Conservation (phyloP, 1,140 invertebrate species). For the Rhizoglyphus robini region DNA sequence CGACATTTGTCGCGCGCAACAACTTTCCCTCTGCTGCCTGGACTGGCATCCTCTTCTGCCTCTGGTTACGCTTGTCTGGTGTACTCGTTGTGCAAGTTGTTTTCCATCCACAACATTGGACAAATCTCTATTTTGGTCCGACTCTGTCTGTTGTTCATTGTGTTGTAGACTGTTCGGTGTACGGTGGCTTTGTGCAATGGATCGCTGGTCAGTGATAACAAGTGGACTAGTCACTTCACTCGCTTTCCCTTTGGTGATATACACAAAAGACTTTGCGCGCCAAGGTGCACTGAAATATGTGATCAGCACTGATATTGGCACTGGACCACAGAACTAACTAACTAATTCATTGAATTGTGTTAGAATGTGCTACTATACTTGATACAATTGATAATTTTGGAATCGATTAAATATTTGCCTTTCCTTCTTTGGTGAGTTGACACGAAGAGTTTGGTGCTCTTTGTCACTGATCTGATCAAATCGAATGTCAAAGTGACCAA, state of each 20-base stretch:
- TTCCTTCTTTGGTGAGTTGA: no score
- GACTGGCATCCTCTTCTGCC: constrained; percentile 88
- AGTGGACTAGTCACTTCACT: not conserved
- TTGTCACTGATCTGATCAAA: no score
- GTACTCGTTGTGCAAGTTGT: constrained; percentile 57
- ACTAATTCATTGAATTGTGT: no score
- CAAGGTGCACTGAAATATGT: constrained; percentile 66
- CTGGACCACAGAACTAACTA: constrained; percentile 55
- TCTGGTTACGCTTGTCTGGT: constrained; percentile 86
- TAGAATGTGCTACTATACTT: no score
- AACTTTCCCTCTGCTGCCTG: constrained; percentile 98
- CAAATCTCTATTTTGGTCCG: constrained; percentile 52
- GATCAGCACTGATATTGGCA: constrained; percentile 63
- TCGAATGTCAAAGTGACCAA: no score
- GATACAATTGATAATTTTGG: no score
- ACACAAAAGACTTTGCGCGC: constrained; percentile 31
- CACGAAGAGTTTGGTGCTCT: no score
- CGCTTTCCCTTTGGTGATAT: constrained; percentile 31
- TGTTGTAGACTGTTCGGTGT: no score
- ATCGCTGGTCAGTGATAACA: constrained; percentile 43
- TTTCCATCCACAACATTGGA: constrained; percentile 46
- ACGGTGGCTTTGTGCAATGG: constrained; percentile 90
- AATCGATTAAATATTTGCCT: no score
- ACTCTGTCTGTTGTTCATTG: constrained; percentile 87
- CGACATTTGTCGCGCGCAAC: constrained; percentile 79